Base-by-base conservation (phyloP, 35 echinoderm and acorn worm genomes). In the Lytechinus variegatus region DNA sequence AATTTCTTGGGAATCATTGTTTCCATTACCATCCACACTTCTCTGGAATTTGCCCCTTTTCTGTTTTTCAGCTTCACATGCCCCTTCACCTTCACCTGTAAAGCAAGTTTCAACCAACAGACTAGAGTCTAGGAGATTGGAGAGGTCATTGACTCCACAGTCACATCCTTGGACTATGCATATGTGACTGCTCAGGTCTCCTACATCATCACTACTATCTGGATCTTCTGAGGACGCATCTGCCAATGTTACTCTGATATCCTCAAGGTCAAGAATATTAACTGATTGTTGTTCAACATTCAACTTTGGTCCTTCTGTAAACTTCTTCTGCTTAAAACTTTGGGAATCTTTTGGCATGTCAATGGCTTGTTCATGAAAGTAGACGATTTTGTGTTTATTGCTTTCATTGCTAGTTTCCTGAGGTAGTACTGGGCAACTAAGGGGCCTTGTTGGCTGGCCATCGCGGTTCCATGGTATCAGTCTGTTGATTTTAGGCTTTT, bases 51-150 rank as follows among this genome's bases (percentile, higher is more conserved):
- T 79, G 6, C 1, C 12, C n/a, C 14, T 29, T 33, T 9, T 21
- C 52, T 54, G 28, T 54, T 90, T 10, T 90, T 52, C 88, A 33
- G 14, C 88, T 90, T 90, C 27, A 13, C 21, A 21, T 12, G 27
- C 52, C 88, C 16, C 8, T 90, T 90, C 27, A 2, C 57, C 14
- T 24, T 57, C 54, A 12, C 54, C 92, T 14, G 92, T 93, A 54
- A 93, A 93, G 54, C 92, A 93, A n/a, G 92, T 93, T 54, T 93
- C 92, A 53, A 54, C 53, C 92, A 93, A 54, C 9, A 93, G 92
- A 93, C 92, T 93, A 4, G 92, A 93, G 53, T 93, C 92, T 28
- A 93, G 55, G 92, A 93, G 92, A 5, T 54, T 54, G 27, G 92
- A 93, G 4, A 93, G 92, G 24, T 57, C 27, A 55, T 55, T 33